Conservation (phyloP, 1,140 invertebrate genomes). For the Achatina immaculata region DNA sequence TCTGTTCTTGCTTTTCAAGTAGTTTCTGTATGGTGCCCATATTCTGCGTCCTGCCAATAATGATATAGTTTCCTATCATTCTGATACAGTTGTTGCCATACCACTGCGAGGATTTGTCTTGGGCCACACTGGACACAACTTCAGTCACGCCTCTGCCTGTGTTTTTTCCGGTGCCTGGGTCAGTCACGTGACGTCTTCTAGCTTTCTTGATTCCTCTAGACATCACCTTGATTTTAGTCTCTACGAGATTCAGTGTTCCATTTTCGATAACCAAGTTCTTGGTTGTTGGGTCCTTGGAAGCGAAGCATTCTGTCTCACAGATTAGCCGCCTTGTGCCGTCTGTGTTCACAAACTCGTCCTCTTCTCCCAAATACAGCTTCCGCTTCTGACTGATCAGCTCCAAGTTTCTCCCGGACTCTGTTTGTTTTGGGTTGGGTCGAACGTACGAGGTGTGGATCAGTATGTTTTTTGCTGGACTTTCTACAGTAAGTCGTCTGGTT, state of each 20-base stretch:
- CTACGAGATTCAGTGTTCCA: not conserved
- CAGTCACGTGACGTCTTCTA: not conserved
- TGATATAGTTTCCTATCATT: not conserved
- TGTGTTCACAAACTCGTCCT: not conserved
- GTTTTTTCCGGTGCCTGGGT: not conserved
- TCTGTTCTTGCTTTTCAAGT: not conserved
- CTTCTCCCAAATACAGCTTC: not conserved
- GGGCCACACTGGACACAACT: too few species aligned
- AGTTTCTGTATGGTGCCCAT: not conserved
- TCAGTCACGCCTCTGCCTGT: too few species aligned
- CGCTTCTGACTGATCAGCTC: not conserved
- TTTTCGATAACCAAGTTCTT: conserved; percentile 8
- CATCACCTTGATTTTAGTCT: not conserved
- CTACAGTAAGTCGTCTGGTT: not conserved
- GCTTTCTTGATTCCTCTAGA: not conserved
- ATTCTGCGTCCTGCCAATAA: not conserved
- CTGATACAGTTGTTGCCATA: too few species aligned
- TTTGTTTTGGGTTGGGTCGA: not conserved
- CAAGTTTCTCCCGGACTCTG: not conserved
- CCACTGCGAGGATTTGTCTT: too few species aligned
- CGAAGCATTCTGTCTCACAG: conserved; percentile 8
- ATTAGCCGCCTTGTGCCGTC: not conserved
- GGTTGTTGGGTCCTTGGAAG: not conserved
- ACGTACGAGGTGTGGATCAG: not conserved
- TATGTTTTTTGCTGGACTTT: conserved; percentile 4